Conservation (phyloP, 2,888 invertebrate genomes). For the Plutella xylostella region DNA sequence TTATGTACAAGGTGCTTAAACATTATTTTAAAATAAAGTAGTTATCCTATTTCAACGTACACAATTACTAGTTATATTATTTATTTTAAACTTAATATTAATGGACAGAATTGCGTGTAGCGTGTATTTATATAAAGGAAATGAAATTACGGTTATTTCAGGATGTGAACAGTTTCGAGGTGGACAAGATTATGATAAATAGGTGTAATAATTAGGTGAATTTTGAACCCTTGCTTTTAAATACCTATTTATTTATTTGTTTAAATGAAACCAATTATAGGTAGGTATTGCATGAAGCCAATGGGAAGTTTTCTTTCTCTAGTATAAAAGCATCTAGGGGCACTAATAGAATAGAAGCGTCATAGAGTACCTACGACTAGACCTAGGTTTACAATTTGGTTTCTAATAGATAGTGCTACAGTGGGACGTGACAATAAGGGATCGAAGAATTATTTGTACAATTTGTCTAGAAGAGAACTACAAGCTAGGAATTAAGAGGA, state of each 20-base stretch:
- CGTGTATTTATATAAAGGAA: not conserved
- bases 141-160: not conserved
- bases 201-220: too few species aligned
- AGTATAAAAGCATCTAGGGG: too few species aligned
- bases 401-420: conserved; percentile 39
- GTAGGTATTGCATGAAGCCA: too few species aligned
- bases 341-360: too few species aligned
- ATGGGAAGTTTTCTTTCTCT: too few species aligned
- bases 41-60: conserved; percentile 29
- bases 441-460: conserved; percentile 53
- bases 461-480: conserved; percentile 22
- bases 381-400: conserved; percentile 12
- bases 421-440: conserved; percentile 67
- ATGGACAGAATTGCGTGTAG: conserved; percentile 67
- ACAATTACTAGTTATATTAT: conserved; percentile 33
- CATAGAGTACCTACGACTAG: too few species aligned
- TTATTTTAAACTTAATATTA: conserved; percentile 47
- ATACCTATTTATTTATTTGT: too few species aligned
- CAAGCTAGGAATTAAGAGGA: conserved; percentile 34
- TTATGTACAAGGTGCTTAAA: conserved; percentile 51
- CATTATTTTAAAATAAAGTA: not conserved
- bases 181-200: too few species aligned
- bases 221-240: too few species aligned
- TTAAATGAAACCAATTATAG: too few species aligned
- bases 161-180: not conserved